Evolutionary conservation across 2,797 vertebrate genomes (phyloP), one percentile per base, ranked within the genome.

Genomic region (Labroides dimidiatus): DNA sequence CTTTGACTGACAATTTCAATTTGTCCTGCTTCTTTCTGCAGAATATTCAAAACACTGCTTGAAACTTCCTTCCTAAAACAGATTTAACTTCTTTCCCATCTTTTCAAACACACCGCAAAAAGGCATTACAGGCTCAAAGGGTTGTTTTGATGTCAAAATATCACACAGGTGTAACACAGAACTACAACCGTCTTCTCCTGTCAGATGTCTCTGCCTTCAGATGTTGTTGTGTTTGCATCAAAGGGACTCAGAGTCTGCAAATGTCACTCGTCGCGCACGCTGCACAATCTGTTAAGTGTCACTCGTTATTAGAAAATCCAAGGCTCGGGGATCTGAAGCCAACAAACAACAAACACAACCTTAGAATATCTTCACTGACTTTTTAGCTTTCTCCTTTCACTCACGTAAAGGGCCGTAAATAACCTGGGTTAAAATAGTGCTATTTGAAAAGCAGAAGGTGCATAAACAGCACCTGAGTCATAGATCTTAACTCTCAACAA

Each of bases 261-360:
- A 49, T 61, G 43, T 43, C n/a, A 53, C 48, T 52, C 16, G 16
- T 36, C 42, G n/a, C 23, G 12, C 58, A 9, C 1, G 1, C 10
- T 33, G 12, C 23, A 53, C 9, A 41, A 45, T 47, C 48, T 10
- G 0, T 49, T 59, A 13, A 21, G 21, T 54, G 42, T 66, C 54
- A 49, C 16, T 53, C 13, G 37, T 13, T 43, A 48, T 43, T 59
- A 24, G 42, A 27, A 71, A 65, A 54, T 60, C 16, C 6, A 2
- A 49, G 45, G 20, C 33, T 45, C 49, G 20, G 50, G 27, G 20
- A 43, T 55, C 17, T 39, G 7, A 67, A 61, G 56, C 49, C 23
- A 43, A 20, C 16, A 64, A 19, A 39, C 50, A 55, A 16, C 36
- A 61, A 66, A 66, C 36, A 56, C 41, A 47, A 47, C 23, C 30